These are phyloP conservation scores for Calcarius lapponicus DNA, from an alignment of 2,797 vertebrate species.

Conservation along the genomic window DNA sequence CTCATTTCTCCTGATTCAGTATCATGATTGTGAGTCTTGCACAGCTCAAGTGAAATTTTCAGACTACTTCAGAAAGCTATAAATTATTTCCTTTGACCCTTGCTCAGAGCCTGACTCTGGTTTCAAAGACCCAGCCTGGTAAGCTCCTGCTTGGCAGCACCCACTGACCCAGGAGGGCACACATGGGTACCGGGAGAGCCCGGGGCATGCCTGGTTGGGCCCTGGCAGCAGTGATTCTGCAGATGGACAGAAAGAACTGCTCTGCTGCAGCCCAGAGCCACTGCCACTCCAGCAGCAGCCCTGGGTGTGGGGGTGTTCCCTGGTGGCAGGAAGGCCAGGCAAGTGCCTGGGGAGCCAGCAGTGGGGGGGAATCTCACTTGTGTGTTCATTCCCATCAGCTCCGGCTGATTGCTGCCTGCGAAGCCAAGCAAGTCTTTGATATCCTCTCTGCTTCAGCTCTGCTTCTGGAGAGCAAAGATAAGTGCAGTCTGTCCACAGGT, in stretches of 20 bases:
- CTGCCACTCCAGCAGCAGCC: not conserved
- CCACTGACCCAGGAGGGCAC: accelerated
- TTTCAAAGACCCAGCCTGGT: not conserved
- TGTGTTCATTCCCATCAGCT: not conserved
- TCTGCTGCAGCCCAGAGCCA: accelerated
- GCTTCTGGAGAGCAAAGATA: not conserved
- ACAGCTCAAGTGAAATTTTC: not conserved
- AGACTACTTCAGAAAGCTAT: not conserved
- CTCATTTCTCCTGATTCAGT: not conserved
- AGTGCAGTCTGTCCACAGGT: not conserved
- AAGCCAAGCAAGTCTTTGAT: not conserved
- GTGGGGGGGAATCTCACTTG: accelerated
- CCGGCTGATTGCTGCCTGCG: not conserved
- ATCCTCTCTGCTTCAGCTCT: not conserved
- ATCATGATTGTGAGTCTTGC: not conserved
- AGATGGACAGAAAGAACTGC: not conserved
- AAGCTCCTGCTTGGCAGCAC: not conserved
- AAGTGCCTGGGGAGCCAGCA: not conserved
- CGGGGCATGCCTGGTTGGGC: accelerated
- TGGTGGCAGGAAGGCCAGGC: accelerated
- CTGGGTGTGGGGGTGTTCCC: accelerated
- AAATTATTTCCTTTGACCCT: not conserved
- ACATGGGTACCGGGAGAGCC: accelerated
- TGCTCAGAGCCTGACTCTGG: not conserved
- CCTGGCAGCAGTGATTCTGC: not conserved